Evolutionary conservation across 2,888 invertebrate species (phyloP).

Genomic region (Cheilosia vernalis): DNA sequence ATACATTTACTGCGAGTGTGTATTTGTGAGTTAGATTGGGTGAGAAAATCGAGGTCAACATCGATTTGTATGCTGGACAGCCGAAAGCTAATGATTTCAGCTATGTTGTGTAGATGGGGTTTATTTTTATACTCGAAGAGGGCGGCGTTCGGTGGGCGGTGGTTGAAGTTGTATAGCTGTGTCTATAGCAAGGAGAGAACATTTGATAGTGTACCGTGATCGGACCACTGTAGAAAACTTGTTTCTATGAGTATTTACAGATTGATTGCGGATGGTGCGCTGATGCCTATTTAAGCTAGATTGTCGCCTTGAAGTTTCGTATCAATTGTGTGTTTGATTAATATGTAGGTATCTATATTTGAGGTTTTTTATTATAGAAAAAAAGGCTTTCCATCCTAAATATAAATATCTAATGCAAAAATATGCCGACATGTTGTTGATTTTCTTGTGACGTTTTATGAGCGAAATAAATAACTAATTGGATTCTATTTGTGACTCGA

Average conservation of each 20-base stretch:
- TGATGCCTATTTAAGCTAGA: constrained; percentile 55
- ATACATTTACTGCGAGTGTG: not conserved
- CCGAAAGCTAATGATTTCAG: constrained; percentile 56
- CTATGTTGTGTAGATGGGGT: constrained; percentile 18
- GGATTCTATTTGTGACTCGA: constrained; percentile 17
- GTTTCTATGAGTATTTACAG: constrained; percentile 49
- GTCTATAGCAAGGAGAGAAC: constrained; percentile 18
- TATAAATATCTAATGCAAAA: constrained; percentile 52
- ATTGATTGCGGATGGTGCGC: constrained; percentile 31
- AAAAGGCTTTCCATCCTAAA: constrained; percentile 35
- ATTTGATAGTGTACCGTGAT: constrained; percentile 40
- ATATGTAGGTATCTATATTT: constrained; percentile 17
- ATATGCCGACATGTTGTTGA: constrained; percentile 26
- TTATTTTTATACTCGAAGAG: constrained; percentile 29
- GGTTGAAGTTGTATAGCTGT: constrained; percentile 23
- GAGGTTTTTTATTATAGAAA: constrained; percentile 19
- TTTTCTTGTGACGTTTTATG: constrained; percentile 31
- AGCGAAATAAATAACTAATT: constrained; percentile 25
- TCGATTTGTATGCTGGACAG: constrained; percentile 64
- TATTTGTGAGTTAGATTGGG: constrained; percentile 22
- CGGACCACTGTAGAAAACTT: constrained; percentile 1
- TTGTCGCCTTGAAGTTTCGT: constrained; percentile 53
- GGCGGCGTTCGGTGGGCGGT: constrained; percentile 29
- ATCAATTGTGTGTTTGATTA: constrained; percentile 47
- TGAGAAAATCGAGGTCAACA: constrained; percentile 64